Evolutionary conservation across 2,888 invertebrate species (phyloP), one percentile per base, ranked within the genome.

Genomic region (Xestoiulus laeticollis): DNA sequence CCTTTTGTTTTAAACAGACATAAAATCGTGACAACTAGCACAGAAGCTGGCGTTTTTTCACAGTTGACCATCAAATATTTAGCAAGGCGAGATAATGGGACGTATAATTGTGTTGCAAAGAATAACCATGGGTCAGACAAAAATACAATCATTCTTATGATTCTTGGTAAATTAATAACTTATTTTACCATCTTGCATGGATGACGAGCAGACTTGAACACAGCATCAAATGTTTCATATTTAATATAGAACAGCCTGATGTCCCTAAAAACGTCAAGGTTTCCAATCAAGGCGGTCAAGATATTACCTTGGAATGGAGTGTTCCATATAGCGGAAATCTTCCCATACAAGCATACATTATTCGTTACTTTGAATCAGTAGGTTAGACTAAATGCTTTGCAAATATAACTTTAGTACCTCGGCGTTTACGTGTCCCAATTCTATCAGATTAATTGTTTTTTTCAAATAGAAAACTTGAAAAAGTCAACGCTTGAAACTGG

Each of bases 291-390:
- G 86, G 86, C 5, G 19, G 86, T 53, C 38, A 53, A 22, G 53
- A 22, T 19, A 48, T 86, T 1, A 53, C 16, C 19, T 48, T 86
- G 19, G 19, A 43, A 43, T 97, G 97, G 97, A 96, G 96, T 26
- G 96, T 97, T 89, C 97, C 97, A 86, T 97, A 97, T 92, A 96
- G 97, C 91, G 97, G 97, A 90, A 97, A 97, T 92, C 96, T 97
- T 3, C 96, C 96, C 0, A 96, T 97, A 90, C 96, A 95, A 91
- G 95, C 96, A 92, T 97, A 96, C 92, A 95, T 96, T 89, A 97
- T 97, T 91, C 30, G 30, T 16, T 8, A 68, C 22, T 48, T 16
- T 48, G 48, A 48, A 48, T 16, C 48, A 12, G 48, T 16, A 19
- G 48, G 48, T 48, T 16, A 48, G 48, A 14, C 3, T 3, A 38